These are phyloP conservation scores for Eupeodes latifasciatus DNA, from an alignment of 2,888 invertebrate species.

Conservation along the genomic window DNA sequence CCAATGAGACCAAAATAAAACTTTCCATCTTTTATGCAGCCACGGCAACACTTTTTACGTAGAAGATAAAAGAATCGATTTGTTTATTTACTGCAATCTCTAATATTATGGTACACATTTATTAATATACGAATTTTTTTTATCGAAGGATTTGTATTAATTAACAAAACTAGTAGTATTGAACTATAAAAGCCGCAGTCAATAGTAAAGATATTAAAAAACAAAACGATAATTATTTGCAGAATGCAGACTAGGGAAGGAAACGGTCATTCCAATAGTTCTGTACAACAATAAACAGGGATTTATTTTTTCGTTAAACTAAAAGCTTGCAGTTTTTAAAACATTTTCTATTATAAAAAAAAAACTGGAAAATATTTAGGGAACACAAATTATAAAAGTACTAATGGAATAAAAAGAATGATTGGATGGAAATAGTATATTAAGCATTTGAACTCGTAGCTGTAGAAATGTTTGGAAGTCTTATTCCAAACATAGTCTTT, in stretches of 20 bases:
- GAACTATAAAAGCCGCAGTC: constrained; percentile 11
- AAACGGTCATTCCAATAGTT: not conserved
- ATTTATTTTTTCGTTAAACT: constrained; percentile 43
- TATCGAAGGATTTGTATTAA: constrained; percentile 32
- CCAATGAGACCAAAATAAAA: no score
- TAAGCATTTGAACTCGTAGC: no score
- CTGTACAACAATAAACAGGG: constrained; percentile 3
- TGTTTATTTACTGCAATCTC: constrained; percentile 11
- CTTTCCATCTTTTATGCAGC: not conserved
- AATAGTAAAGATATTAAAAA: not conserved
- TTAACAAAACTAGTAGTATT: constrained; percentile 45
- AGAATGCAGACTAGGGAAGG: not conserved
- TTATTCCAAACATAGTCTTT: no score
- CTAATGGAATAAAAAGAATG: no score
- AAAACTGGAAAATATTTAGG: no score
- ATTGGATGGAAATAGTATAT: no score
- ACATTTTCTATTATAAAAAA: no score
- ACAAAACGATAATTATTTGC: constrained; percentile 65
- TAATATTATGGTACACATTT: not conserved
- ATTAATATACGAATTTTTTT: not conserved
- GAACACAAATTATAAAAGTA: no score
- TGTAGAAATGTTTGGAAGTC: no score
- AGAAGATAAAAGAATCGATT: constrained; percentile 45
- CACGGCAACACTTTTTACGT: not conserved
- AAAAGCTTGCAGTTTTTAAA: not conserved